phyloP scores from a whole-genome alignment of 2,888 invertebrate genomes.

The Torymus texanus region DNA sequence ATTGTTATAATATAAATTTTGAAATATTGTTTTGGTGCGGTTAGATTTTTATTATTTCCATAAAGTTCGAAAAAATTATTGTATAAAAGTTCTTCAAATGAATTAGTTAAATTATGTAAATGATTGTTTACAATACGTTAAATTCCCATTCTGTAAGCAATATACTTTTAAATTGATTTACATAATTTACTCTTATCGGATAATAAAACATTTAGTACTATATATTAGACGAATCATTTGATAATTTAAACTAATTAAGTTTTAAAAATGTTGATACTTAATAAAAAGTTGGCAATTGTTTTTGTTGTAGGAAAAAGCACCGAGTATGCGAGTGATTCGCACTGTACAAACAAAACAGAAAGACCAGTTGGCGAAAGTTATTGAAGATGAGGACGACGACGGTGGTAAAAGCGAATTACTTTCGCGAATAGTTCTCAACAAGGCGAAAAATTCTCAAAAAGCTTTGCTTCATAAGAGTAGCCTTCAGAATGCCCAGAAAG shows the following conservation, averaged over 20 bases:
- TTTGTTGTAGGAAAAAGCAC: conserved; percentile 63
- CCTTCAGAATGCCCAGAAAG: conserved; percentile 35
- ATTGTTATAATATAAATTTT: too few species aligned
- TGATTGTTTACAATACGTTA: too few species aligned
- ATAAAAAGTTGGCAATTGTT: conserved; percentile 37
- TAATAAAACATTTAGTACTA: not conserved
- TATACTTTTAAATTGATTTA: too few species aligned
- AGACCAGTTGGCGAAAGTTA: conserved; percentile 33
- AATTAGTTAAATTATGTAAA: too few species aligned
- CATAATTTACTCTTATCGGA: too few species aligned
- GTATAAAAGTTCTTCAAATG: too few species aligned
- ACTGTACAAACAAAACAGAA: conserved; percentile 64
- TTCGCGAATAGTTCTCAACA: conserved; percentile 47
- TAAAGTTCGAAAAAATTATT: too few species aligned
- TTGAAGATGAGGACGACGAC: conserved; percentile 42
- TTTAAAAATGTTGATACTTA: not conserved
- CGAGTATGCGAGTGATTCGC: conserved; percentile 65
- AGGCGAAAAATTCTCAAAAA: conserved; percentile 33
- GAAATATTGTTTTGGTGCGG: too few species aligned
- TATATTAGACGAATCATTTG: not conserved
- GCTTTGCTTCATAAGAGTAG: conserved; percentile 29
- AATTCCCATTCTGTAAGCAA: too few species aligned
- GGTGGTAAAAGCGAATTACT: conserved; percentile 51
- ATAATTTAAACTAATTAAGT: not conserved
- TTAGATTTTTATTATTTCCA: too few species aligned